phyloP scores from a whole-genome alignment of 2,797 vertebrate species.

The Lerista edwardsae region DNA sequence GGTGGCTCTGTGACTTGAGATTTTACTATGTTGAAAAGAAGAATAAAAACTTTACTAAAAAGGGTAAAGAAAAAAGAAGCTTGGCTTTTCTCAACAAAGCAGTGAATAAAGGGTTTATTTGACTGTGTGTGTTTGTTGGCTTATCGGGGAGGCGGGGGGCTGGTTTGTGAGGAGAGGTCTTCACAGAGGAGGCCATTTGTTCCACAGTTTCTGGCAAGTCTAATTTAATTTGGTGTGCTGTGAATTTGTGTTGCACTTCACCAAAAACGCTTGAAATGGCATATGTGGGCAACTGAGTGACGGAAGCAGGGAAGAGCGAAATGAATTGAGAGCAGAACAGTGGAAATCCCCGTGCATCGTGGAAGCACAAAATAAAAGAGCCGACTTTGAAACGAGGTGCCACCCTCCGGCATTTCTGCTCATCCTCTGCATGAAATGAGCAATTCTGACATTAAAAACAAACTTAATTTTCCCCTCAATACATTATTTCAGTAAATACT shows the following conservation, averaged over 20 bases:
- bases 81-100: not conserved
- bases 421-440: not conserved
- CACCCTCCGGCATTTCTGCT: not conserved
- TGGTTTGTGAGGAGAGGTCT: constrained; percentile 13
- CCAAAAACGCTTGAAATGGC: constrained; percentile 12
- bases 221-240: constrained; percentile 21
- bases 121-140: constrained; percentile 19
- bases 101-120: constrained; percentile 30
- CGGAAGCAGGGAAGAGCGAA: constrained; percentile 11
- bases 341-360: not conserved
- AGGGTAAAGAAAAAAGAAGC: no score
- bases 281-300: constrained; percentile 21
- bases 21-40: not conserved
- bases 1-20: not conserved
- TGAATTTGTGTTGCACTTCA: constrained; percentile 1
- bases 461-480: not conserved
- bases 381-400: not conserved
- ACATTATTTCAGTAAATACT: constrained; percentile 15
- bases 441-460: not conserved
- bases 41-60: constrained; percentile 6
- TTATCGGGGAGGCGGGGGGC: not conserved
- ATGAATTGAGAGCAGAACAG: constrained; percentile 11
- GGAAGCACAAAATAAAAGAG: constrained; percentile 12
- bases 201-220: constrained; percentile 2
- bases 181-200: not conserved